Percentiles rank a stretch among this genome's conserved stretches.
These are phyloP conservation scores for Antechinus flavipes DNA, from an alignment of 2,113 vertebrate genomes.

Conservation along the genomic window DNA sequence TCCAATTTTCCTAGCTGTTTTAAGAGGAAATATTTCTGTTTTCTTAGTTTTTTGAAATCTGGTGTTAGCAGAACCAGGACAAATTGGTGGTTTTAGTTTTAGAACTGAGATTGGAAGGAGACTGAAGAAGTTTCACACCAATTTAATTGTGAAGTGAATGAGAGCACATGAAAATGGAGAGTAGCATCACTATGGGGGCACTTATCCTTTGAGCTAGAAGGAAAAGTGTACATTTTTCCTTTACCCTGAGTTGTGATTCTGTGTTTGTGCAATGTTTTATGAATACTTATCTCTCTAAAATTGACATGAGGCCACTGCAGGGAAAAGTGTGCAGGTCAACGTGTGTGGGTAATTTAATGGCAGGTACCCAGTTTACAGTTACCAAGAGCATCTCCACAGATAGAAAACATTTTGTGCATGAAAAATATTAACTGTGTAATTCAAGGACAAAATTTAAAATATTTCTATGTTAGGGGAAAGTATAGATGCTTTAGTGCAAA, in stretches of 20 bases:
- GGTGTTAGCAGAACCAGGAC: not conserved
- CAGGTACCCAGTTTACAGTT: conserved; percentile 84
- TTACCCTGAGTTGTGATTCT: conserved; percentile 84
- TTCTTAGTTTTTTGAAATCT: not conserved
- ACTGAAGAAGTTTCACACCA: not conserved
- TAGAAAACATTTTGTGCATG: conserved; percentile 81
- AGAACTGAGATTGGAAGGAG: not conserved
- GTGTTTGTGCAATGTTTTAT: conserved; percentile 80
- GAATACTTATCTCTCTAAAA: conserved; percentile 83
- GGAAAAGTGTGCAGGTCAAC: conserved; percentile 84
- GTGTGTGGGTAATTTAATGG: conserved; percentile 84
- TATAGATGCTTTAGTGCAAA: conserved; percentile 86
- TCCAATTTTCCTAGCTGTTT: not conserved
- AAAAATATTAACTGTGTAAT: conserved; percentile 60
- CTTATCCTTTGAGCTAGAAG: conserved; percentile 41
- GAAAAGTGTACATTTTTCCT: conserved; percentile 84
- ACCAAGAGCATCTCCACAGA: conserved; percentile 85
- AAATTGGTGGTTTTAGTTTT: conserved; percentile 41
- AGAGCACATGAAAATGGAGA: not conserved
- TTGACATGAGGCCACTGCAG: conserved; percentile 80
- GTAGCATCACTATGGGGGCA: conserved; percentile 43
- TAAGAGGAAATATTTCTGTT: conserved; percentile 49
- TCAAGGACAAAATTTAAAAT: conserved; percentile 61
- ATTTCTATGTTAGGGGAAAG: conserved; percentile 64
- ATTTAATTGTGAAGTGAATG: conserved; percentile 53